These are phyloP conservation scores for Otolemur garnettii DNA, from an alignment of 2,113 vertebrate genomes.

Conservation along the genomic window DNA sequence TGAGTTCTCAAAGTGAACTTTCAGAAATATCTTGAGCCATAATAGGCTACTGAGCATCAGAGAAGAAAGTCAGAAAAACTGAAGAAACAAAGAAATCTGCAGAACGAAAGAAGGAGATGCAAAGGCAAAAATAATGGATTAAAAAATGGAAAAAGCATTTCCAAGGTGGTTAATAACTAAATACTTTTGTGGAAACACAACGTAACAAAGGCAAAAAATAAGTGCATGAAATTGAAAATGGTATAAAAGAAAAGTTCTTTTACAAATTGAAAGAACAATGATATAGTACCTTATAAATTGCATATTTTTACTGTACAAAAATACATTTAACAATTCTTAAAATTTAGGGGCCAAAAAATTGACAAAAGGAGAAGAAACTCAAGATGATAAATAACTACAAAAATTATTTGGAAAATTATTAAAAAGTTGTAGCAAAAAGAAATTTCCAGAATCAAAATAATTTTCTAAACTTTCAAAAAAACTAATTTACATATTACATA, in stretches of 20 bases:
- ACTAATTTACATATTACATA: too few species aligned
- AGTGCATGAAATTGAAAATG: constrained; percentile 7
- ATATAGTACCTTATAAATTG: background rate
- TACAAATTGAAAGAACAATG: background rate
- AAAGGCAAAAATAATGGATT: constrained; percentile 56
- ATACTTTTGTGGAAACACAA: background rate
- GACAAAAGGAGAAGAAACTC: background rate
- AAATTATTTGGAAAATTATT: constrained; percentile 42
- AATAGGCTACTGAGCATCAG: background rate
- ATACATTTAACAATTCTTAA: background rate
- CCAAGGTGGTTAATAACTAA: background rate
- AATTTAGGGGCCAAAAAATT: background rate
- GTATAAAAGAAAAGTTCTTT: background rate
- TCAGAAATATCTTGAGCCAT: background rate
- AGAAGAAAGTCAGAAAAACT: constrained; percentile 28
- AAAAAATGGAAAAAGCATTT: constrained; percentile 42
- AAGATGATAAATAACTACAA: background rate
- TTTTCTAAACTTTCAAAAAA: constrained; percentile 12
- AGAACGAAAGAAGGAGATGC: background rate
- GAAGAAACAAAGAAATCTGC: background rate
- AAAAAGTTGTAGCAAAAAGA: background rate
- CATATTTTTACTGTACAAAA: background rate
- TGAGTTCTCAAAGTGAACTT: constrained; percentile 43
- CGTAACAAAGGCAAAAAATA: constrained; percentile 27
- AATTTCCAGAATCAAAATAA: background rate